Evolutionary conservation across 92 coral and sea anemone species (phyloP).

Genomic region (Epizoanthus illoricatus): DNA sequence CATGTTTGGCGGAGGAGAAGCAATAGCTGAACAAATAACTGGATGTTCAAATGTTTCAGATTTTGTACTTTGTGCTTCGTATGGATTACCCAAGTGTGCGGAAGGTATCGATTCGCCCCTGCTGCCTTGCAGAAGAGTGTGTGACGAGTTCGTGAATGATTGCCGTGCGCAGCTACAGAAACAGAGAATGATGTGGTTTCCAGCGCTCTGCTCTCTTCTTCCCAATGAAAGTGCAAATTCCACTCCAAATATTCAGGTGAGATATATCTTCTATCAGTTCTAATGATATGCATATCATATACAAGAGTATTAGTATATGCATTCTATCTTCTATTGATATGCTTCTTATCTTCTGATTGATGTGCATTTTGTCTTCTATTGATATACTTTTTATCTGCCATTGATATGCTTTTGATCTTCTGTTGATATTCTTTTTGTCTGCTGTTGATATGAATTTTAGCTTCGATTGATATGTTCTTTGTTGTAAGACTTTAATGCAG

Average conservation of each 20-base stretch:
- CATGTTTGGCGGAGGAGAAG: conserved; percentile 21
- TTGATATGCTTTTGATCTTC: no score
- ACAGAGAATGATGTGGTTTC: conserved; percentile 1
- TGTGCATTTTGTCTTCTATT: no score
- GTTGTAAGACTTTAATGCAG: no score
- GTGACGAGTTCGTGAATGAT: conserved; percentile 20
- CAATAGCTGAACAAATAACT: background rate
- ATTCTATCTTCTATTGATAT: no score
- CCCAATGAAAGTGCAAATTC: background rate
- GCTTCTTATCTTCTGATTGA: no score
- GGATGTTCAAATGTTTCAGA: conserved; percentile 19
- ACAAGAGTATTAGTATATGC: no score
- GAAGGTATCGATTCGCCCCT: conserved; percentile 2
- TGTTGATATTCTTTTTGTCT: no score
- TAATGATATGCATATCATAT: no score
- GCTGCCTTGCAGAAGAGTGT: conserved; percentile 19
- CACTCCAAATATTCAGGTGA: conserved; percentile 7
- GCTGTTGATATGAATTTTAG: no score
- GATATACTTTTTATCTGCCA: no score
- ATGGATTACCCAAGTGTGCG: conserved; percentile 17
- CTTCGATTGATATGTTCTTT: no score
- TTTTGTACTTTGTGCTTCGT: conserved; percentile 21
- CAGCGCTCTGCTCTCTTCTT: conserved; percentile 23
- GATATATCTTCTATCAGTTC: background rate
- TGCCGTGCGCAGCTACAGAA: conserved; percentile 1